Evolutionary conservation across 2,888 invertebrate species (phyloP).

Genomic region (Pachydiplax longipennis): DNA sequence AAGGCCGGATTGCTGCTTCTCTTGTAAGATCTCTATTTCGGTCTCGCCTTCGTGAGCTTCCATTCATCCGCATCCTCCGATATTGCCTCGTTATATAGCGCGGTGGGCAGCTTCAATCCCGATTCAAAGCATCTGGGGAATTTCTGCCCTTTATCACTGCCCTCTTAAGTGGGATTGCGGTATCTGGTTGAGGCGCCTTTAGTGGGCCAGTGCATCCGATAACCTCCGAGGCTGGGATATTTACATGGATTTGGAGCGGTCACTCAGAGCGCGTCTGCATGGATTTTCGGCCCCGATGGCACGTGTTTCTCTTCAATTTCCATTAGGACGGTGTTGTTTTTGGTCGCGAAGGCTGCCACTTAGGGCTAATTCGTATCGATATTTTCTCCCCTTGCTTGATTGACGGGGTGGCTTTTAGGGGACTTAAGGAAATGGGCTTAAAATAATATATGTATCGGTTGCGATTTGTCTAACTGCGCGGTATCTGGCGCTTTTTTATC

Average conservation of each 20-base stretch:
- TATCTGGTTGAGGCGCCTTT: background rate
- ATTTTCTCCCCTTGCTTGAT: background rate
- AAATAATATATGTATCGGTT: background rate
- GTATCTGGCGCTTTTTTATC: background rate
- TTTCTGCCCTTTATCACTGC: background rate
- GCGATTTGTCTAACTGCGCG: too few relatives aligned
- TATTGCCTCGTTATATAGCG: background rate
- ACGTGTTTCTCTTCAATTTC: background rate
- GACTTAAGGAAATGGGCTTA: background rate
- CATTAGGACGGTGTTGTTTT: background rate
- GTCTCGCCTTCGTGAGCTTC: background rate
- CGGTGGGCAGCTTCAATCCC: background rate
- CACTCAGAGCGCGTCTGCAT: background rate
- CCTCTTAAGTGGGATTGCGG: constrained; percentile 20
- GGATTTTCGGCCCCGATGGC: background rate
- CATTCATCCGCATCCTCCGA: constrained; percentile 26
- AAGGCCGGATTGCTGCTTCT: background rate
- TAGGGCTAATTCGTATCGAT: background rate
- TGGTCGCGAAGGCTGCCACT: background rate
- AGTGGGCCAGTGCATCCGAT: background rate
- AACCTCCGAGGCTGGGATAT: background rate
- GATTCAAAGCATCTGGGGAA: constrained; percentile 24
- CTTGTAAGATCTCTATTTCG: constrained; percentile 3
- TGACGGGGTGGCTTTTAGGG: background rate
- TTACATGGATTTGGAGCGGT: background rate